These are phyloP conservation scores for Papilio polytes DNA, from an alignment of 1,140 invertebrate species.

Conservation along the genomic window DNA sequence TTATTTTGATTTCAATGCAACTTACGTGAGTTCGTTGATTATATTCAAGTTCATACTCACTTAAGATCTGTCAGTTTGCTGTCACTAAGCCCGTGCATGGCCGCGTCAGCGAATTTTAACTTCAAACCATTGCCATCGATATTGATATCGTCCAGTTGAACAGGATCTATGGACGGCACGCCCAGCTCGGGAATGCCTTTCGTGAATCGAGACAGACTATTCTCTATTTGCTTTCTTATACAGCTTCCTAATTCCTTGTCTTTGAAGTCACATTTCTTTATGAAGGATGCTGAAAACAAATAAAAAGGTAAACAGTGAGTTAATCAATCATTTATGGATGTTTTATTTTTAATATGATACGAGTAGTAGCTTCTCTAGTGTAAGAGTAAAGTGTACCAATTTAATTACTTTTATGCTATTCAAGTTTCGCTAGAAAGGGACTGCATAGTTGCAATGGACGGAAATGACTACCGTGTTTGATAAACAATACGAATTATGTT, in stretches of 20 bases:
- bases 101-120: constrained; percentile 62
- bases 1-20: too few species aligned
- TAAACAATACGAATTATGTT: background rate
- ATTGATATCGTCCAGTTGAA: constrained; percentile 70
- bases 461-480: constrained; percentile 8
- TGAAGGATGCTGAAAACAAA: constrained; percentile 81
- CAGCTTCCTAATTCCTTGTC: constrained; percentile 77
- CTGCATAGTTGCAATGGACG: background rate
- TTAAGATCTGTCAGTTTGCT: constrained; percentile 60
- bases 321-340: too few species aligned
- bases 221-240: constrained; percentile 73
- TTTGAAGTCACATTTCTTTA: constrained; percentile 75
- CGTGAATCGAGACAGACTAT: constrained; percentile 72
- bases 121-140: constrained; percentile 70
- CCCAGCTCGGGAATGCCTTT: constrained; percentile 79
- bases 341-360: too few species aligned
- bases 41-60: too few species aligned
- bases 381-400: too few species aligned
- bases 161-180: constrained; percentile 76
- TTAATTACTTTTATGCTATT: too few species aligned
- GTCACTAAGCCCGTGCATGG: constrained; percentile 65
- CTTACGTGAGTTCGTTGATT: too few species aligned
- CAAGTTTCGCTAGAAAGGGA: background rate
- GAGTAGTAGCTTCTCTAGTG: too few species aligned
- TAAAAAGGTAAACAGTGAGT: background rate